These are phyloP conservation scores for Lochmaea crataegi DNA, from an alignment of 2,888 invertebrate species.

Conservation along the genomic window DNA sequence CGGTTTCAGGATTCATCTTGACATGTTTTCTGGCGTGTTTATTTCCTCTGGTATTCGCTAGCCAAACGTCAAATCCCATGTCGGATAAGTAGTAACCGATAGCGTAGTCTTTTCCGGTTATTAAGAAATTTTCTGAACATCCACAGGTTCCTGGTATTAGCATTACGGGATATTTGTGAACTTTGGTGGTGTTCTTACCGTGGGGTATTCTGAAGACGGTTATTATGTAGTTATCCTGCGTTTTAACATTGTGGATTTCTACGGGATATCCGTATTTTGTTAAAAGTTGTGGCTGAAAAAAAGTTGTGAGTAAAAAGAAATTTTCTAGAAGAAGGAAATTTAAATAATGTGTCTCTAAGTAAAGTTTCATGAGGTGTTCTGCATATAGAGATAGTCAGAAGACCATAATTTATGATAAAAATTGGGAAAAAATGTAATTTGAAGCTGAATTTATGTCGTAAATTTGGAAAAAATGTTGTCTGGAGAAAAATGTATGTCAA, in stretches of 20 bases:
- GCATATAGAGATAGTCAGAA: too few relatives aligned
- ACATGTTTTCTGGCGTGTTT: constrained; percentile 66
- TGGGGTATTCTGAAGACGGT: constrained; percentile 78
- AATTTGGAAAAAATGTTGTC: too few relatives aligned
- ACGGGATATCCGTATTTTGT: constrained; percentile 73
- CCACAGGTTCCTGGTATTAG: constrained; percentile 72
- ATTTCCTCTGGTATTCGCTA: constrained; percentile 69
- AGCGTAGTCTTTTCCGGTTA: constrained; percentile 56
- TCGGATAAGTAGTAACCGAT: constrained; percentile 47
- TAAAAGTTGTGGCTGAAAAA: constrained; percentile 63
- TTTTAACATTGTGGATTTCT: constrained; percentile 73
- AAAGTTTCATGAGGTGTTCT: too few relatives aligned
- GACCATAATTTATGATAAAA: too few relatives aligned
- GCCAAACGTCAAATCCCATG: constrained; percentile 52
- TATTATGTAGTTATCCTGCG: constrained; percentile 82
- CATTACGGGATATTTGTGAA: constrained; percentile 40
- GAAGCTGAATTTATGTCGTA: too few relatives aligned
- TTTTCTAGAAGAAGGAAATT: too few relatives aligned
- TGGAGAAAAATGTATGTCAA: too few relatives aligned
- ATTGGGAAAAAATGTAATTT: too few relatives aligned
- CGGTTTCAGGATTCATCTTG: constrained; percentile 47
- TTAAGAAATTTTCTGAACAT: constrained; percentile 80
- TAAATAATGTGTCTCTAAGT: too few relatives aligned
- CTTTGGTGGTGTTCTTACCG: constrained; percentile 53
- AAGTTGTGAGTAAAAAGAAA: neutral